phyloP scores from a whole-genome alignment of 2,113 vertebrate genomes.

The Oxyruncus cristatus region DNA sequence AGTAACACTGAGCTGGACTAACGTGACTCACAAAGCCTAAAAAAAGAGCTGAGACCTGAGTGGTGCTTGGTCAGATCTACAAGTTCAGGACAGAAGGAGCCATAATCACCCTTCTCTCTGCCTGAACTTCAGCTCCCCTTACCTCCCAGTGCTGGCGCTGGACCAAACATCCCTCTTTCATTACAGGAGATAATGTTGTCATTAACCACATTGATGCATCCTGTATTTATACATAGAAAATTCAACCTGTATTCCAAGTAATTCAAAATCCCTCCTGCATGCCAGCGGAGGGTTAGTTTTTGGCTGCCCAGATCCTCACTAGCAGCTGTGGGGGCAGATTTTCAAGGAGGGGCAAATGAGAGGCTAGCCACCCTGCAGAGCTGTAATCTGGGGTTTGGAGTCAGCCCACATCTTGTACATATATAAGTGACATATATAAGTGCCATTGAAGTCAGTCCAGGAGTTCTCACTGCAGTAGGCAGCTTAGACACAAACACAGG shows the following conservation, averaged over 20 bases:
- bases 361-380: neutral
- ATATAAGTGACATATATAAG: neutral
- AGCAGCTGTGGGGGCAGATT: neutral
- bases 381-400: neutral
- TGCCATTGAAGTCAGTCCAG: neutral
- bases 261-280: neutral
- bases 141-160: neutral
- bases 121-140: neutral
- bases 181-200: neutral
- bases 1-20: neutral
- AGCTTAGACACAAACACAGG: neutral
- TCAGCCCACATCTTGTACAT: neutral
- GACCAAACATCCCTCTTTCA: neutral
- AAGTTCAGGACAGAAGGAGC: neutral
- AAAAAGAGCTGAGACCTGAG: neutral
- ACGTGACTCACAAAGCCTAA: neutral
- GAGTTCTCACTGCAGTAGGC: neutral
- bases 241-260: neutral
- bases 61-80: neutral
- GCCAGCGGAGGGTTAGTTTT: neutral
- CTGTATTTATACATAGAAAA: neutral
- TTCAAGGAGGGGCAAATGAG: neutral
- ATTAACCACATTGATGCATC: constrained; percentile 2
- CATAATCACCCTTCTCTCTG: neutral
- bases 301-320: neutral